These are phyloP conservation scores for Xanthorhoe designata DNA, from an alignment of 2,888 invertebrate species.

Conservation along the genomic window DNA sequence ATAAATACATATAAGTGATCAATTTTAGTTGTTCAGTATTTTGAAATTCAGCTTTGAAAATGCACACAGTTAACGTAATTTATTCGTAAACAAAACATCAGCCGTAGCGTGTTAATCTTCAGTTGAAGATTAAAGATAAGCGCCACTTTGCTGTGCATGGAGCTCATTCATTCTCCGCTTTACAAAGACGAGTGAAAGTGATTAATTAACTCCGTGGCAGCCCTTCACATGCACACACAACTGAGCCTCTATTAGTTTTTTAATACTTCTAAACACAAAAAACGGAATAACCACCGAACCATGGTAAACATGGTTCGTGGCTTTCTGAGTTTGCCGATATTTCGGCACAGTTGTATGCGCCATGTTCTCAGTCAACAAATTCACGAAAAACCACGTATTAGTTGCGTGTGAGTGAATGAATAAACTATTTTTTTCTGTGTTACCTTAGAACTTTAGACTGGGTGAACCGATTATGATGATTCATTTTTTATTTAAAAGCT, in stretches of 20 bases:
- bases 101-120: slow-evolving; percentile 14
- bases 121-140: slow-evolving; percentile 13
- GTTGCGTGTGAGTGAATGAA: too few species aligned
- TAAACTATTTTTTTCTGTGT: too few species aligned
- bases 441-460: too few species aligned
- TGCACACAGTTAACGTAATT: background rate
- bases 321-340: too few species aligned
- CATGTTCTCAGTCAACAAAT: too few species aligned
- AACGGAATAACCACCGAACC: too few species aligned
- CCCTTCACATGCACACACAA: background rate
- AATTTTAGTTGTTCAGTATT: background rate
- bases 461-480: too few species aligned
- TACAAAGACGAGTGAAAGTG: slow-evolving; percentile 10
- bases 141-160: background rate
- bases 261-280: too few species aligned
- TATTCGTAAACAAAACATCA: slow-evolving; percentile 4
- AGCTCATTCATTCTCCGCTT: slow-evolving; percentile 20
- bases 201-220: slow-evolving; percentile 4
- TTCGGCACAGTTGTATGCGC: too few species aligned
- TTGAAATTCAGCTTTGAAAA: background rate
- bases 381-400: too few species aligned
- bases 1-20: background rate
- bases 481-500: too few species aligned
- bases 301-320: too few species aligned
- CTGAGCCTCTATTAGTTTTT: background rate